Conservation (phyloP, 2,797 vertebrate genomes). For the Poeciliopsis presidionis region DNA sequence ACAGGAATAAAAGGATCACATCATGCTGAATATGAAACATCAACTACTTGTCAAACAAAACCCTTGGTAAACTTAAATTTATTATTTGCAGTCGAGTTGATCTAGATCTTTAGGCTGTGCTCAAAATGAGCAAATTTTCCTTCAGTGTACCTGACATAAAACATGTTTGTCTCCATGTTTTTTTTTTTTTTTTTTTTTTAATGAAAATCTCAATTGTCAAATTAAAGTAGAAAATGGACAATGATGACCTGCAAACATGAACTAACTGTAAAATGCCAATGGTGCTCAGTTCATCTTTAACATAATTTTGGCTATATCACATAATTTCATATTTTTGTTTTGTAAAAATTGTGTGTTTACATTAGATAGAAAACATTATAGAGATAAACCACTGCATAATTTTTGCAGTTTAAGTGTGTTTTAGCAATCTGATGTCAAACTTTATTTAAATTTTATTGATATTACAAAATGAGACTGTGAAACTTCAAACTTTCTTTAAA, state of each 20-base stretch:
- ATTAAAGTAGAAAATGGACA: neutral
- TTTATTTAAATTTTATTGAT: neutral
- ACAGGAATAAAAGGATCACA: neutral
- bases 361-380: neutral
- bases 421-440: neutral
- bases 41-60: neutral
- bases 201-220: neutral
- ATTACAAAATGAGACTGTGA: neutral
- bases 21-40: neutral
- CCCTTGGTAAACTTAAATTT: conserved; percentile 22
- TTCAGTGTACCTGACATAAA: neutral
- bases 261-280: neutral
- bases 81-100: neutral
- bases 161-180: neutral
- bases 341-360: neutral
- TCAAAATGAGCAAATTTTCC: neutral
- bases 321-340: neutral
- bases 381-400: neutral
- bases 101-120: neutral
- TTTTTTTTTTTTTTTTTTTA: too few relatives aligned
- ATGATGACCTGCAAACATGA: neutral
- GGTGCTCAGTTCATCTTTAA: too few relatives aligned
- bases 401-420: neutral
- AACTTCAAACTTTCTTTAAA: too few relatives aligned
- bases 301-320: neutral